Conservation (phyloP, 1,140 invertebrate species). For the Lordiphosa stackelbergi region DNA sequence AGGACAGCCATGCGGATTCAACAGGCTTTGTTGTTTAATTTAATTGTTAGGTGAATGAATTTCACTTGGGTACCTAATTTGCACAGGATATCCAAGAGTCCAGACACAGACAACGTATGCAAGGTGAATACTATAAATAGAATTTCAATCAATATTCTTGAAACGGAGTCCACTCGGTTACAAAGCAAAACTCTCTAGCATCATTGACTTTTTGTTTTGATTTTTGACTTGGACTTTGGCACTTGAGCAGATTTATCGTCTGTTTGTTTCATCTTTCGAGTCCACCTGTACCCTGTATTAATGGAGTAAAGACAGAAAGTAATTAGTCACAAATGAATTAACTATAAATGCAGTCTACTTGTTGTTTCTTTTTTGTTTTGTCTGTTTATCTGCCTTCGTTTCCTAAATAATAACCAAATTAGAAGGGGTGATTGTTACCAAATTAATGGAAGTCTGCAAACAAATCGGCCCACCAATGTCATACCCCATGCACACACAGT, state of each 20-base stretch:
- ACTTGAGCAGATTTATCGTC: no score
- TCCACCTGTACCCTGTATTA: no score
- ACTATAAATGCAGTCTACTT: not conserved
- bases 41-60: constrained; percentile 51
- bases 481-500: constrained; percentile 18
- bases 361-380: not conserved
- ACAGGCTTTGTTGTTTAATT: constrained; percentile 19
- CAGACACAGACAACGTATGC: constrained; percentile 19
- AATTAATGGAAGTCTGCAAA: constrained; percentile 32
- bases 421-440: no score
- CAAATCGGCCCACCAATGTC: constrained; percentile 23
- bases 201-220: no score
- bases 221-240: no score
- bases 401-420: constrained; percentile 8
- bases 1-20: not conserved
- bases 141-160: constrained; percentile 34
- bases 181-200: no score
- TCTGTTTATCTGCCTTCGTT: not conserved
- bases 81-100: constrained; percentile 17
- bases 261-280: not conserved
- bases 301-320: not conserved
- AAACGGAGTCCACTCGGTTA: no score
- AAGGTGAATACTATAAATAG: constrained; percentile 48
- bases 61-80: constrained; percentile 40
- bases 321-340: constrained; percentile 10